Evolutionary conservation across 2,888 invertebrate genomes (phyloP), one percentile per base, ranked within the genome.

Genomic region (Cyclophora punctaria): DNA sequence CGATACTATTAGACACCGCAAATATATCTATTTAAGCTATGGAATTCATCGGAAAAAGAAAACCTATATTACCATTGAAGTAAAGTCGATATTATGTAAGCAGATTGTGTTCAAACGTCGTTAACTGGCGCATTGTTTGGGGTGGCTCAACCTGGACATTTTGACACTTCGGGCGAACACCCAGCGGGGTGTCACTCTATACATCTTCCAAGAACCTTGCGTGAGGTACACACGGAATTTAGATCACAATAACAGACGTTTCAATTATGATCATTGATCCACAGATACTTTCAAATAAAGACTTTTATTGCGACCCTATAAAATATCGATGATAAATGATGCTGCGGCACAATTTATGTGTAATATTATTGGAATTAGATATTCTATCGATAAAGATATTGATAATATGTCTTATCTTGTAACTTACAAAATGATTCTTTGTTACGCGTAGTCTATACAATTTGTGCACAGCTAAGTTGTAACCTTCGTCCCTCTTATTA

Each of bases 101-200:
- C 44, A 44, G 7, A 47, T 34, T 41, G 44, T 45, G 48, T 46
- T 44, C 50, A 35, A 47, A 33, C 34, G 33, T 37, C 45, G 49
- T 53, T 20, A 20, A 2, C 20, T 20, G 20, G 20, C 20, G 49
- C 7, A 45, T 52, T 56, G 49, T 50, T 61, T 68, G 66, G 80
- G 78, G 79, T 82, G 77, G 83, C 70, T 78, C 73, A 69, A 74
- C 66, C 75, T 73, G 74, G 79, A 80, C 83, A 82, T 85, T 84
- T 85, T 87, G 88, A 88, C 88, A 86, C 85, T 85, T 87, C 78
- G 78, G 78, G 75, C 78, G 79, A 85, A 84, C 71, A 70, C 83
- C 46, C 88, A 80, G 84, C 83, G 76, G 88, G 88, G 73, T 64
- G 76, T 61, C 81, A 57, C 66, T 72, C 73, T 78, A 76, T 80